A percentile compares a stretch with the other conserved stretches of the same genome.
Evolutionary conservation across 35 echinoderm and acorn worm genomes (phyloP).

Genomic region (Ophiothrix spiculata): DNA sequence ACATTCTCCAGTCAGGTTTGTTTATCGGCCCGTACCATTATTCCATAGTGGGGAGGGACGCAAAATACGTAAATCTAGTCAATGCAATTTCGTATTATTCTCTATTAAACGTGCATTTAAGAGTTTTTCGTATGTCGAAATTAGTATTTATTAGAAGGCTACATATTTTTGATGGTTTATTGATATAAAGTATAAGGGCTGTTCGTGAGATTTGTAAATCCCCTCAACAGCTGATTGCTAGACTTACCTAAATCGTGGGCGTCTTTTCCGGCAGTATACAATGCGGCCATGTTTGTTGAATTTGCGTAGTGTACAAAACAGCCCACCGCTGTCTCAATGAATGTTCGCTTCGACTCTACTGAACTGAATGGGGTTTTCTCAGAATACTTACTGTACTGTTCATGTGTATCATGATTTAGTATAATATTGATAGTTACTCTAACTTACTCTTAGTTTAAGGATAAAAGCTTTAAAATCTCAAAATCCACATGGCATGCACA

Average conservation of each 20-base stretch:
- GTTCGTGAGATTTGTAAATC: neutral
- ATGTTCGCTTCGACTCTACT: neutral
- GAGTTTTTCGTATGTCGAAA: neutral
- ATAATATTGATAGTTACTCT: neutral
- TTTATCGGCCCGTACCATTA: neutral
- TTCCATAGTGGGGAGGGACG: neutral
- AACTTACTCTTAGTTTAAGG: too few relatives aligned
- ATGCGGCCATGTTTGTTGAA: conserved; percentile 3
- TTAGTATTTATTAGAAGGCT: neutral
- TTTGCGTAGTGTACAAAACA: neutral
- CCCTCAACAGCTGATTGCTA: neutral
- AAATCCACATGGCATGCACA: too few relatives aligned
- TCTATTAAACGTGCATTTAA: neutral
- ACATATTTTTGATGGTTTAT: neutral
- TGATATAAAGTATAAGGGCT: neutral
- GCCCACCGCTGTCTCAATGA: neutral
- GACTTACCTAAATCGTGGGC: neutral
- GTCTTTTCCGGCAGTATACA: conserved; percentile 6
- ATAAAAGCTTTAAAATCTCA: too few relatives aligned
- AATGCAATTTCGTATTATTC: neutral
- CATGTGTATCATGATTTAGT: neutral
- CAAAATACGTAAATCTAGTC: neutral
- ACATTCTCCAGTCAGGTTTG: neutral
- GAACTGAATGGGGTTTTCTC: neutral
- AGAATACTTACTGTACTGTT: neutral